These are phyloP conservation scores for Otus scops DNA, from an alignment of 2,797 vertebrate genomes.

Conservation along the genomic window DNA sequence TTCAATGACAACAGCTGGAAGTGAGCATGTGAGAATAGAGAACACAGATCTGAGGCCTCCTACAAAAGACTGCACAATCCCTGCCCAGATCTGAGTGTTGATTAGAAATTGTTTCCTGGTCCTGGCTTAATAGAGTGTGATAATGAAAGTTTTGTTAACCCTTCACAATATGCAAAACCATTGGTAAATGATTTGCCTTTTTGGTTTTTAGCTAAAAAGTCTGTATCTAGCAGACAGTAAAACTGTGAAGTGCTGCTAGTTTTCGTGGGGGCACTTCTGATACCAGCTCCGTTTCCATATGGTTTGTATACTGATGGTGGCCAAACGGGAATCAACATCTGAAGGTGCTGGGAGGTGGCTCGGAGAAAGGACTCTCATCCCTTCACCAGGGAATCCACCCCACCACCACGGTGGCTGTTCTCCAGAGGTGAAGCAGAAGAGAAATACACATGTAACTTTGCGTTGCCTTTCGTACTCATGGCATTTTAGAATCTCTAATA, in stretches of 20 bases:
- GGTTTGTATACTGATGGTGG: background rate
- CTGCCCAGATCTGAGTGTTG: slow-evolving; percentile 78
- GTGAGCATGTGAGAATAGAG: slow-evolving; percentile 79
- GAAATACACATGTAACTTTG: rapidly evolving
- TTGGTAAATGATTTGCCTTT: background rate
- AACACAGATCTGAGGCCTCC: slow-evolving; percentile 77
- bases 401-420: rapidly evolving
- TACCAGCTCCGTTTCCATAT: background rate
- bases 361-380: background rate
- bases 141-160: slow-evolving; percentile 75
- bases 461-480: background rate
- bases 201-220: slow-evolving; percentile 6
- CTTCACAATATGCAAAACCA: slow-evolving; percentile 60
- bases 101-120: slow-evolving; percentile 83
- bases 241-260: background rate
- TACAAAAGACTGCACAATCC: slow-evolving; percentile 79
- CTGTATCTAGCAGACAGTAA: background rate
- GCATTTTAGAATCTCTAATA: background rate
- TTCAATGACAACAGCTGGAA: slow-evolving; percentile 86
- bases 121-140: slow-evolving; percentile 80
- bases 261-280: background rate
- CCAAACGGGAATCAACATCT: background rate
- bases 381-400: background rate
- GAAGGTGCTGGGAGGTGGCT: background rate
- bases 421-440: background rate